Evolutionary conservation across 2,113 vertebrate genomes (phyloP).

Genomic region (Megaleporinus macrocephalus): DNA sequence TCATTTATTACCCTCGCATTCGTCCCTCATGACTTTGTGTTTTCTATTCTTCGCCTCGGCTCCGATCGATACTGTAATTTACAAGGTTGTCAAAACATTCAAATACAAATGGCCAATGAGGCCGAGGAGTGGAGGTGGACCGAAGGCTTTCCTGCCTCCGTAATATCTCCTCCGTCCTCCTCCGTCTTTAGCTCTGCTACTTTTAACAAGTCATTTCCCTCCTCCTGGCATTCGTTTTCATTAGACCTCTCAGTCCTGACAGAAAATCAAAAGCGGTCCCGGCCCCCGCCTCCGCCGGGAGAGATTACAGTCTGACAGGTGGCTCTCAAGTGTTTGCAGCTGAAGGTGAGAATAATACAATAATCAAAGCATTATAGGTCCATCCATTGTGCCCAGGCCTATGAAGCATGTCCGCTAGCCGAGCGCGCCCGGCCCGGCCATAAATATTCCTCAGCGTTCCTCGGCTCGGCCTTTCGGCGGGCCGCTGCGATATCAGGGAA

Average conservation of each 20-base stretch:
- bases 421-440: not conserved
- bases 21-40: conserved; percentile 52
- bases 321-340: conserved; percentile 54
- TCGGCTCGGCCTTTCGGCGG: not conserved
- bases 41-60: conserved; percentile 50
- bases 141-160: conserved; percentile 5
- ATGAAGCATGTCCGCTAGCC: not conserved
- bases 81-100: conserved; percentile 66
- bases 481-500: not conserved
- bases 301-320: conserved; percentile 59
- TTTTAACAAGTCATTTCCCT: conserved; percentile 65
- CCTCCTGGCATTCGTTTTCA: conserved; percentile 62
- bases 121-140: conserved; percentile 17
- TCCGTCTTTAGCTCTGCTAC: conserved; percentile 49
- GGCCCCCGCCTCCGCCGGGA: conserved; percentile 53
- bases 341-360: conserved; percentile 61
- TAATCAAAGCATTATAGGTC: conserved; percentile 50
- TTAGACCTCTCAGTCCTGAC: conserved; percentile 58
- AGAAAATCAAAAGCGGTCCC: conserved; percentile 62
- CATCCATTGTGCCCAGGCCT: conserved; percentile 45
- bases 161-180: conserved; percentile 48
- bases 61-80: conserved; percentile 65
- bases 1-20: conserved; percentile 30
- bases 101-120: conserved; percentile 61
- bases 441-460: conserved; percentile 7